These are phyloP conservation scores for Hyalella azteca DNA, from an alignment of 2,888 invertebrate genomes.

Conservation along the genomic window DNA sequence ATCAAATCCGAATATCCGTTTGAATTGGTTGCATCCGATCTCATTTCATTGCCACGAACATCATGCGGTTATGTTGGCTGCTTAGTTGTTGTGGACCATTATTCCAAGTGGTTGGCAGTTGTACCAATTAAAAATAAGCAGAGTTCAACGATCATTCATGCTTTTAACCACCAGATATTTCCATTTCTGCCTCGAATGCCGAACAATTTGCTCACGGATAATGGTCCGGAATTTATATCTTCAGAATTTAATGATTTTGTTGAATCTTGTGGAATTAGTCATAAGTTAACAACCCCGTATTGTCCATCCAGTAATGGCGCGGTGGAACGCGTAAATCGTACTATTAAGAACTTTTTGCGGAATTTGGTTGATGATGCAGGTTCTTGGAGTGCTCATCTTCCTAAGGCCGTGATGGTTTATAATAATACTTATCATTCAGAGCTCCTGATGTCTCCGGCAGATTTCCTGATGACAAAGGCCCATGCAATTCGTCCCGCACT, in stretches of 20 bases:
- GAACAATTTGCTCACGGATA: neutral
- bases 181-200: neutral
- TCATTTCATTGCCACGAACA: neutral
- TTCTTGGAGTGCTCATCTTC: neutral
- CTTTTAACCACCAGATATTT: neutral
- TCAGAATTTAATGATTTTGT: conserved; percentile 3
- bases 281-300: conserved; percentile 7
- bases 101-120: neutral
- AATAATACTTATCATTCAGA: neutral
- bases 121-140: neutral
- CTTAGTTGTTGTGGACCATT: neutral
- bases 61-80: neutral
- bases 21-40: neutral
- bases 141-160: neutral
- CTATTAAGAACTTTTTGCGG: neutral
- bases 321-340: conserved; percentile 17
- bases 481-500: neutral
- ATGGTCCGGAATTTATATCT: neutral
- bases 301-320: conserved; percentile 26
- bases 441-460: conserved; percentile 1
- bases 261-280: neutral
- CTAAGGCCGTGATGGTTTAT: neutral
- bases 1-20: neutral
- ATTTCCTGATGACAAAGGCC: neutral
- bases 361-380: neutral